phyloP scores from a whole-genome alignment of 2,888 invertebrate species.

The Pyrrhia umbra region DNA sequence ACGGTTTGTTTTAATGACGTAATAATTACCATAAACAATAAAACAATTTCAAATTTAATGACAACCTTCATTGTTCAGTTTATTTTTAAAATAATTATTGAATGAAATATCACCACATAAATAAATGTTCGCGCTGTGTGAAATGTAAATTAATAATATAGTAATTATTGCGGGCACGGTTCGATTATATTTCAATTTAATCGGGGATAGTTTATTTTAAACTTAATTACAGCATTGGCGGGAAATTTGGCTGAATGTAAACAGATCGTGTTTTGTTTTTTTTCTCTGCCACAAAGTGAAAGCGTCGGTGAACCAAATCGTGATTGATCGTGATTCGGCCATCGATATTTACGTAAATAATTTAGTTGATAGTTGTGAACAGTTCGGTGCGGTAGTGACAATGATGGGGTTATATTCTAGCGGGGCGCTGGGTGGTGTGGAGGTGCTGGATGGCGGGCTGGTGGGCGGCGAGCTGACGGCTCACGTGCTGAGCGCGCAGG shows the following conservation, averaged over 20 bases:
- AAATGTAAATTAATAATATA: constrained; percentile 51
- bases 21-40: constrained; percentile 32
- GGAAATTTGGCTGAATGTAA: constrained; percentile 62
- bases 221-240: constrained; percentile 58
- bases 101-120: constrained; percentile 16
- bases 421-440: constrained; percentile 90
- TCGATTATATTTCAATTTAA: constrained; percentile 14
- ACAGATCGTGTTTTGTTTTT: constrained; percentile 70
- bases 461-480: constrained; percentile 85
- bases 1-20: background rate
- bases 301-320: constrained; percentile 64
- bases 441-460: constrained; percentile 84
- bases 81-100: background rate
- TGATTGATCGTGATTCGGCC: constrained; percentile 58
- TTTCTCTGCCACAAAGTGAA: constrained; percentile 59
- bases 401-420: constrained; percentile 89
- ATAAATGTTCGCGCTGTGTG: constrained; percentile 58
- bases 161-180: constrained; percentile 6
- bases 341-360: constrained; percentile 58
- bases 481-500: constrained; percentile 86
- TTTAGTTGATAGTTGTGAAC: constrained; percentile 49
- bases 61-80: constrained; percentile 29
- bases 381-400: constrained; percentile 75
- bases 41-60: constrained; percentile 35
- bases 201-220: constrained; percentile 2